phyloP scores from a whole-genome alignment of 2,113 vertebrate species.

The Caretta caretta region DNA sequence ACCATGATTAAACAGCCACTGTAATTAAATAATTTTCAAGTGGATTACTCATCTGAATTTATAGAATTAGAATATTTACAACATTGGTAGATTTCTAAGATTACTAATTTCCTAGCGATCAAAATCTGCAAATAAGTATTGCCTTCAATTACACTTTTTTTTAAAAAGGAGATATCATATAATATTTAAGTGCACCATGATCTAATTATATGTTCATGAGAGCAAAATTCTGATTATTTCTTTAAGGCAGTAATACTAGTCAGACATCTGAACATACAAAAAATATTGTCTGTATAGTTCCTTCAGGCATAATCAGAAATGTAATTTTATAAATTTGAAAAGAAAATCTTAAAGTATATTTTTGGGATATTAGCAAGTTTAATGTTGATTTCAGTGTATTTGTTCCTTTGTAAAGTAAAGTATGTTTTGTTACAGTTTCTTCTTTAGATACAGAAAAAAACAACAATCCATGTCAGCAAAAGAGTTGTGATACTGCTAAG shows the following conservation, averaged over 20 bases:
- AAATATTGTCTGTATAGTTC: background rate
- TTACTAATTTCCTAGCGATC: background rate
- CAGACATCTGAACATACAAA: background rate
- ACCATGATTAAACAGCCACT: background rate
- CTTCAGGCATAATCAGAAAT: background rate
- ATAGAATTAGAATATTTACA: background rate
- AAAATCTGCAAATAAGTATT: conserved; percentile 5
- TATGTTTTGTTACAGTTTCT: conserved; percentile 65
- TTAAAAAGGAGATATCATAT: background rate
- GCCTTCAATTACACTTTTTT: background rate
- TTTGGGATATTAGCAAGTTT: background rate
- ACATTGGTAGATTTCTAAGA: background rate
- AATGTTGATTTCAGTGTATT: background rate
- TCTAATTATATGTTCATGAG: background rate
- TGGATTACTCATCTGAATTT: background rate
- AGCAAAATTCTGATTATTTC: background rate
- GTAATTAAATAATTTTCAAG: background rate
- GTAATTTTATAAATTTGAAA: background rate
- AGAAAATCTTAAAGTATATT: background rate
- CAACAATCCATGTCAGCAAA: conserved; percentile 26
- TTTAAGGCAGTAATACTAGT: background rate
- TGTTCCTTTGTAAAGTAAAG: conserved; percentile 43
- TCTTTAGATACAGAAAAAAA: conserved; percentile 56
- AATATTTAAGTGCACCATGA: background rate
- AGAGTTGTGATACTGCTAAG: conserved; percentile 55